Evolutionary conservation across 1,140 invertebrate species (phyloP), one percentile per base, ranked within the genome.

Genomic region (Proctacanthus coquilletti): DNA sequence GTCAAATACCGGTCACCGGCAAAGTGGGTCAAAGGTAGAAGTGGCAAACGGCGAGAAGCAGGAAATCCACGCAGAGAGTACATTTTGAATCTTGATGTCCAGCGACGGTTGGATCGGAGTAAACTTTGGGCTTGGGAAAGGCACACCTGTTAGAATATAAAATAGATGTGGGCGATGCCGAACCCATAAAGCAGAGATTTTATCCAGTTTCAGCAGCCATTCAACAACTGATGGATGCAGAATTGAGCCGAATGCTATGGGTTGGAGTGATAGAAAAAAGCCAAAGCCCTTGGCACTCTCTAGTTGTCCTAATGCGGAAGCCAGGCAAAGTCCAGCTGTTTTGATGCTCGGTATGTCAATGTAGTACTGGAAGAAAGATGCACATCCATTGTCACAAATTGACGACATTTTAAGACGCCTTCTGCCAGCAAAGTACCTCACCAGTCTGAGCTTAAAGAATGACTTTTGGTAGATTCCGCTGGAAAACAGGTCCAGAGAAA

Each of bases 271-370:
- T 53, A 4, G 47, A 49, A 34, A 25, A 34, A 6, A 43, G 39
- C 3, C 13, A 45, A 2, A 50, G 44, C 19, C 31, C 47, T 3
- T 53, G 49, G 51, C 37, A 45, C 4, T 44, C 42, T 21, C 50
- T 48, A 1, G 40, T 50, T 6, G 34, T 50, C 0, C 36, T 54
- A 31, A 46, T 51, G 5, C 35, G 38, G 36, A 53, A 54, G 5
- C 43, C 50, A 38, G 42, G 43, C 0, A 40, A 42, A 14, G 32
- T 40, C 4, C 25, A 50, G 1, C 45, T 53, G 15, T 56, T 36
- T 57, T 1, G 48, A 54, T 40, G 51, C 32, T 36, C 21, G 53
- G 9, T 43, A 45, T 15, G 8, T 53, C 3, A 54, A 56, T 39
- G 14, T 15, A 2, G 43, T 49, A 8, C 49, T 49, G 0, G 43